phyloP scores from a whole-genome alignment of 2,888 invertebrate species.

The Dicycla oo region DNA sequence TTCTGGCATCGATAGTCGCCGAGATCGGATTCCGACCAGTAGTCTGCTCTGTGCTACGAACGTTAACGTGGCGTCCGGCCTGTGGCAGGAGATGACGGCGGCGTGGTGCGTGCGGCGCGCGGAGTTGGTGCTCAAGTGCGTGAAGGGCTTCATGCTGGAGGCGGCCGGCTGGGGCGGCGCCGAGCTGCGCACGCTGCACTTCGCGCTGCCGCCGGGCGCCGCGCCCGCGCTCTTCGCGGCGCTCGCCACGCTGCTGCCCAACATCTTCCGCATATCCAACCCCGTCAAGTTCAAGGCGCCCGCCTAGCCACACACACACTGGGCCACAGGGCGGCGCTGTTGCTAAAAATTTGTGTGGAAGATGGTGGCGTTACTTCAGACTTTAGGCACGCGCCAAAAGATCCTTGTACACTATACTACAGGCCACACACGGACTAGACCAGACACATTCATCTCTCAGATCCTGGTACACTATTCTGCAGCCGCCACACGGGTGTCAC shows the following conservation, averaged over 20 bases:
- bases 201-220: conserved; percentile 70
- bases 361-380: neutral
- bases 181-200: conserved; percentile 94
- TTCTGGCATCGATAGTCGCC: too few species aligned
- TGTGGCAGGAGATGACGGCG: conserved; percentile 95
- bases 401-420: too few species aligned
- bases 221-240: conserved; percentile 94
- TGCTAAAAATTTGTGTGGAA: neutral
- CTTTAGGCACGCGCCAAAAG: neutral
- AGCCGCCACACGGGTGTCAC: too few species aligned
- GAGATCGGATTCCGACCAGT: too few species aligned
- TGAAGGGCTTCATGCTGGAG: conserved; percentile 99
- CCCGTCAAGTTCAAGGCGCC: conserved; percentile 94
- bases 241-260: conserved; percentile 96
- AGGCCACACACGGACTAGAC: neutral
- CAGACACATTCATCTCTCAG: neutral
- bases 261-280: conserved; percentile 98
- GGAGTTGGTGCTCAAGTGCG: conserved; percentile 99
- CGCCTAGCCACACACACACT: neutral
- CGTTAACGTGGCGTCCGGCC: too few species aligned
- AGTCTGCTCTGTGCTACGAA: too few species aligned
- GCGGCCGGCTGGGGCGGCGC: conserved; percentile 98
- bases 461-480: neutral
- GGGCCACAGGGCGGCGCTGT: too few species aligned
- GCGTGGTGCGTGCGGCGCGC: conserved; percentile 99